Evolutionary conservation across 2,797 vertebrate genomes (phyloP).

Genomic region (Cirrhinus mrigala): DNA sequence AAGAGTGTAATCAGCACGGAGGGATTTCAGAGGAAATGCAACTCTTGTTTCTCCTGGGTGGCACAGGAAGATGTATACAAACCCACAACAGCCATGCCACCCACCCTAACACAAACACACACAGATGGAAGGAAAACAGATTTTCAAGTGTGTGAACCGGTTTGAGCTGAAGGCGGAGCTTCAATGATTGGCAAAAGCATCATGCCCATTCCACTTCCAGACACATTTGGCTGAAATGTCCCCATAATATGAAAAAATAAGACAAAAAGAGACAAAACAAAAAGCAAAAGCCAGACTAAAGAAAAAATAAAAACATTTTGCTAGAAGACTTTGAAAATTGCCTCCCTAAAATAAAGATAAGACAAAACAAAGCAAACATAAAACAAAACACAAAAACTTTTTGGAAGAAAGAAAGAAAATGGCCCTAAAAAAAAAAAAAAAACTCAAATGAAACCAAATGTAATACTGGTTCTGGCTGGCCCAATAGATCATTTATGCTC

Average conservation of each 20-base stretch:
- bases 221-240: background rate
- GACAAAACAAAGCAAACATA: too few species aligned
- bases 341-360: background rate
- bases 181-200: background rate
- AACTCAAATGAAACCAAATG: background rate
- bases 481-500: background rate
- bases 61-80: slow-evolving; percentile 48
- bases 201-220: too few species aligned
- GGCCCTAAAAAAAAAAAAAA: background rate
- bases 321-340: background rate
- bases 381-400: too few species aligned
- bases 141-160: background rate
- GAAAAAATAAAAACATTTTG: too few species aligned
- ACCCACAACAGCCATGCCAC: slow-evolving; percentile 52
- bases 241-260: background rate
- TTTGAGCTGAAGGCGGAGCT: background rate
- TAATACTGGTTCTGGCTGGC: background rate
- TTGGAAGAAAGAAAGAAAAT: too few species aligned
- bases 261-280: background rate
- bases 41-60: slow-evolving; percentile 49
- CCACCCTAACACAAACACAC: slow-evolving; percentile 46
- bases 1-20: slow-evolving; percentile 53
- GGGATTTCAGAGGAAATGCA: slow-evolving; percentile 48
- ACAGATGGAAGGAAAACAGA: slow-evolving; percentile 30
- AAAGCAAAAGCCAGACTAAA: background rate